phyloP scores from a whole-genome alignment of 2,888 invertebrate species.

The Oegoconia quadripuncta region DNA sequence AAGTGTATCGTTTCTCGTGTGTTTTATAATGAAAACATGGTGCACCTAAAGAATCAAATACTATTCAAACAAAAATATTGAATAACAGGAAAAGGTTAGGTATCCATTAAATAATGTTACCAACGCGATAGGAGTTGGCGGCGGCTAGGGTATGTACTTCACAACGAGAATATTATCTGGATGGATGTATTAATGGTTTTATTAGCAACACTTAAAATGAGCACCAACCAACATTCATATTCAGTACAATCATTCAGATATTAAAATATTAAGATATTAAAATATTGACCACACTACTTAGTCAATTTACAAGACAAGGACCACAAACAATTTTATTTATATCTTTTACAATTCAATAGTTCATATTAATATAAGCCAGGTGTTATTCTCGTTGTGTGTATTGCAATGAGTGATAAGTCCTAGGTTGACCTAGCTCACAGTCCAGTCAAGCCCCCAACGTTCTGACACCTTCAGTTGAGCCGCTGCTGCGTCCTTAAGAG shows the following conservation, averaged over 20 bases:
- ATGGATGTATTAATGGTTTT: too few relatives aligned
- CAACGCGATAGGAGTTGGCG: constrained; percentile 40
- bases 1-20: too few relatives aligned
- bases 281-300: constrained; percentile 13
- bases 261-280: constrained; percentile 10
- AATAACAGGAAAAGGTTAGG: constrained; percentile 4
- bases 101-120: constrained; percentile 17
- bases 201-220: too few relatives aligned
- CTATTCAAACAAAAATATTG: constrained; percentile 21
- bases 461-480: constrained; percentile 91
- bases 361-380: constrained; percentile 31
- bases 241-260: constrained; percentile 17
- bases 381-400: constrained; percentile 50
- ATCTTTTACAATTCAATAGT: constrained; percentile 16
- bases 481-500: constrained; percentile 92
- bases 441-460: constrained; percentile 84
- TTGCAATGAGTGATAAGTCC: constrained; percentile 12
- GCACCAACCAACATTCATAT: too few relatives aligned
- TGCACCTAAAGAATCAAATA: constrained; percentile 25
- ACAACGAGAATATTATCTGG: constrained; percentile 51
- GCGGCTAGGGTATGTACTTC: constrained; percentile 36
- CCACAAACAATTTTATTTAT: not conserved
- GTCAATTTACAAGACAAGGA: not conserved
- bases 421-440: constrained; percentile 58
- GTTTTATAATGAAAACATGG: constrained; percentile 16